Conservation (phyloP, 2,797 vertebrate species). For the Rhincodon typus region DNA sequence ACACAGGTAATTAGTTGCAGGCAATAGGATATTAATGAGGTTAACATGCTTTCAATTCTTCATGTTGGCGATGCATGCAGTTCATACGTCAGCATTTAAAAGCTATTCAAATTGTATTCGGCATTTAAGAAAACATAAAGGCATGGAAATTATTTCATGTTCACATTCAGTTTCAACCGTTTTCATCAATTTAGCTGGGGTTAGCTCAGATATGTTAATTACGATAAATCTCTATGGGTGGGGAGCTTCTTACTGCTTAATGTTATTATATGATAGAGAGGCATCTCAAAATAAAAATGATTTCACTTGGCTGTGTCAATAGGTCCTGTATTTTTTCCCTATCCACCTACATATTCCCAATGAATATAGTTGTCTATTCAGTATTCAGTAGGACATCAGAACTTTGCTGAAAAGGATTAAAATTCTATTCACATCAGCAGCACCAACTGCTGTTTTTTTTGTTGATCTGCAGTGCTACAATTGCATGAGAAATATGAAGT, state of each 20-base stretch:
- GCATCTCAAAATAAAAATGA: constrained; percentile 15
- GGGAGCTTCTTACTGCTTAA: background rate
- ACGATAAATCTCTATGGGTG: background rate
- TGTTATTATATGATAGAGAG: constrained; percentile 11
- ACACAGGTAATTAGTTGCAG: constrained; percentile 30
- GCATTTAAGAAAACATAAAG: background rate
- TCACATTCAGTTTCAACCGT: background rate
- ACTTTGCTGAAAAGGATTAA: constrained; percentile 23
- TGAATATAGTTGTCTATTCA: background rate
- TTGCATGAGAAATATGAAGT: background rate
- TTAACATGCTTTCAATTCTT: constrained; percentile 22
- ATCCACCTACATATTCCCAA: background rate
- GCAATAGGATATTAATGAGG: constrained; percentile 16
- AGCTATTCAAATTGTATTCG: constrained; percentile 19
- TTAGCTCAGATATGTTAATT: background rate
- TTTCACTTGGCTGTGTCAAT: constrained; percentile 10
- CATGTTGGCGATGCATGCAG: background rate
- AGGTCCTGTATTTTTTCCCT: background rate
- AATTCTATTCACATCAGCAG: constrained; percentile 27
- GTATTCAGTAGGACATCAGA: constrained; percentile 21
- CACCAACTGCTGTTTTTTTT: background rate
- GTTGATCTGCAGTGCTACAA: background rate
- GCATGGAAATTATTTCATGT: background rate
- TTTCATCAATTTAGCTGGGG: background rate
- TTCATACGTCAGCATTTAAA: constrained; percentile 4